A percentile compares a stretch with the other conserved stretches of the same genome.
Conservation (phyloP, 2,797 vertebrate genomes). For the Onychomys arenicola region DNA sequence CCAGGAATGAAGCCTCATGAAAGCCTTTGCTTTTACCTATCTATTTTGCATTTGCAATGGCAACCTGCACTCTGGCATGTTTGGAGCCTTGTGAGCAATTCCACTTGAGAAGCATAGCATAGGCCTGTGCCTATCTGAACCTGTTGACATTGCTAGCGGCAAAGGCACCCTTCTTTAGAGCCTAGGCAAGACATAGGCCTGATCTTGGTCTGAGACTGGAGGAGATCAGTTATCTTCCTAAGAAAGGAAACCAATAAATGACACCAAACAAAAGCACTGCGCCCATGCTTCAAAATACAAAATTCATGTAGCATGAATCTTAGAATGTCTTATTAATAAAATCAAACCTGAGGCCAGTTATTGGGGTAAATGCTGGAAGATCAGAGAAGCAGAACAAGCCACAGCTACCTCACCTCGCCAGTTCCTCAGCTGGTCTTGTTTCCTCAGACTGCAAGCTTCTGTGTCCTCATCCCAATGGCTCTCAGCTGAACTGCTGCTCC, state of each 20-base stretch:
- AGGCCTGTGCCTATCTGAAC: neutral
- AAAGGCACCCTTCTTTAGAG: neutral
- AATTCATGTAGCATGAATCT: too few relatives aligned
- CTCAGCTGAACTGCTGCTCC: too few relatives aligned
- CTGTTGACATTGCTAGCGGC: neutral
- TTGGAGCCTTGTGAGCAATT: neutral
- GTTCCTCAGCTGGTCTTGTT: too few relatives aligned
- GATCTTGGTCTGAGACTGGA: neutral
- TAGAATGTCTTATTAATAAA: too few relatives aligned
- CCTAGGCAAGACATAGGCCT: neutral
- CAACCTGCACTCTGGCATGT: neutral
- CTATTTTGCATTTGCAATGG: neutral
- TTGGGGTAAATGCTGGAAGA: too few relatives aligned
- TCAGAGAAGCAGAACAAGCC: too few relatives aligned
- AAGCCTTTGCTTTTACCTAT: neutral
- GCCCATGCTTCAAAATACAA: neutral
- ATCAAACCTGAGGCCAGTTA: too few relatives aligned
- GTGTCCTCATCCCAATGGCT: too few relatives aligned
- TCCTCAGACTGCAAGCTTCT: too few relatives aligned
- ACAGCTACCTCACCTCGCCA: too few relatives aligned
- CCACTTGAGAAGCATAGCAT: neutral
- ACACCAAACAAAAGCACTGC: neutral
- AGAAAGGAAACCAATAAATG: neutral
- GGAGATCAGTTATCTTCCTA: neutral
- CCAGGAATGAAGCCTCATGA: neutral